phyloP scores from a whole-genome alignment of 2,113 vertebrate genomes.

The Cettia cetti region DNA sequence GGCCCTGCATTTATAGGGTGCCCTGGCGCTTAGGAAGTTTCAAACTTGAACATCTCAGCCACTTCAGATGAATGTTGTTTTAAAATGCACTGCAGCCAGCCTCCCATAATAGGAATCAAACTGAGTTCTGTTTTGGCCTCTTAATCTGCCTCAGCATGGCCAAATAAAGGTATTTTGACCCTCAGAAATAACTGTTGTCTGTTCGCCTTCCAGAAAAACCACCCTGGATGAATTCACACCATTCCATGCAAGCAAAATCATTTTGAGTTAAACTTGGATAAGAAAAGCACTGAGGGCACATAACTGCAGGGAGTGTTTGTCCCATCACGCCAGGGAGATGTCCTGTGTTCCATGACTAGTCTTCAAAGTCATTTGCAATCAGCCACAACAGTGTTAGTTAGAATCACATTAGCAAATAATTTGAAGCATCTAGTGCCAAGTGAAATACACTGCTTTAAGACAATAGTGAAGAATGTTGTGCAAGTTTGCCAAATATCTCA shows the following conservation, averaged over 20 bases:
- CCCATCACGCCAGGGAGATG: neutral
- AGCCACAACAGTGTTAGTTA: neutral
- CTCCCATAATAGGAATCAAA: constrained; percentile 61
- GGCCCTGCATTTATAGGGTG: neutral
- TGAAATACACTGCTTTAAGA: neutral
- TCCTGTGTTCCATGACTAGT: neutral
- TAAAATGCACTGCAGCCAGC: constrained; percentile 22
- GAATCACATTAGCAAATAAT: constrained; percentile 11
- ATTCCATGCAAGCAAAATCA: constrained; percentile 25
- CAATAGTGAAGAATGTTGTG: neutral
- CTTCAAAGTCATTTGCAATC: neutral
- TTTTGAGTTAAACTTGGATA: constrained; percentile 31
- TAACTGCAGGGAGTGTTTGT: neutral
- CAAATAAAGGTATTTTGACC: constrained; percentile 65
- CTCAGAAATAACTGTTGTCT: neutral
- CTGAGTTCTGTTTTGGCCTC: constrained; percentile 47
- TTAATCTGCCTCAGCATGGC: constrained; percentile 37
- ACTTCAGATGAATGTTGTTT: constrained; percentile 38
- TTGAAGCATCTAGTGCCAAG: neutral
- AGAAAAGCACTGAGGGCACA: neutral
- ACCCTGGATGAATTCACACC: constrained; percentile 16
- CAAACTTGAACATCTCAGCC: neutral
- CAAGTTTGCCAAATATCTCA: constrained; percentile 9
- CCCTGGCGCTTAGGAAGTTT: neutral
- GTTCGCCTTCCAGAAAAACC: constrained; percentile 27